Evolutionary conservation across 2,888 invertebrate species (phyloP).

Genomic region (Lathronympha strigana): DNA sequence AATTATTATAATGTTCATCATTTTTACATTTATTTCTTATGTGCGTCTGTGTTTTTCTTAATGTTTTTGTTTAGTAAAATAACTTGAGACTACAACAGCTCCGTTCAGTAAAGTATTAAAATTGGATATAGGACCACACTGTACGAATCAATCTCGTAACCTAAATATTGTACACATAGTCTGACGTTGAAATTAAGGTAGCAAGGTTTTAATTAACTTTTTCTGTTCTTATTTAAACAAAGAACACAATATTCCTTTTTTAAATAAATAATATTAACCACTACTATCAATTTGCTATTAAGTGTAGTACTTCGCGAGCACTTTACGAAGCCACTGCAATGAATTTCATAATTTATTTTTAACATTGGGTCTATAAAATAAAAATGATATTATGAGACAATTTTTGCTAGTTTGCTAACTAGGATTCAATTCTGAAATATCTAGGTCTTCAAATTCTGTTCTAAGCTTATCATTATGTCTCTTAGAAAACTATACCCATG

Average conservation of each 20-base stretch:
- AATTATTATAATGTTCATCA: too few relatives aligned
- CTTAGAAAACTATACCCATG: conserved; percentile 44
- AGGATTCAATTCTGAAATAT: background rate
- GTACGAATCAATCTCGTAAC: background rate
- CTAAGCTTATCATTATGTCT: conserved; percentile 43
- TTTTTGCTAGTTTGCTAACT: conserved; percentile 1
- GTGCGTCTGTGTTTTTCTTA: too few relatives aligned
- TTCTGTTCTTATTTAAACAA: background rate
- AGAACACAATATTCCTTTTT: too few relatives aligned
- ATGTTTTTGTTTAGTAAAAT: background rate
- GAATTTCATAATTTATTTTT: too few relatives aligned
- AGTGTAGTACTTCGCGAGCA: background rate
- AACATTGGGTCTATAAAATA: background rate
- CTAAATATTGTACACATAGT: background rate
- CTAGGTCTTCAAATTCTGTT: conserved; percentile 30
- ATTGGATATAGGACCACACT: background rate
- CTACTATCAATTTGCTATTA: too few relatives aligned
- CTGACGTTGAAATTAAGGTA: background rate
- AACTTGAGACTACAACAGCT: conserved; percentile 20
- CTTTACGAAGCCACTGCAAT: background rate
- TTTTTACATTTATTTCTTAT: too few relatives aligned
- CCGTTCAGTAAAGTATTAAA: background rate
- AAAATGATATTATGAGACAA: conserved; percentile 7
- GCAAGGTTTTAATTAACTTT: background rate
- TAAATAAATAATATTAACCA: too few relatives aligned